Percentiles rank a stretch among this genome's conserved stretches.
These are phyloP conservation scores for Rhimphoctona megacephalus DNA, from an alignment of 2,888 invertebrate genomes.

Conservation along the genomic window DNA sequence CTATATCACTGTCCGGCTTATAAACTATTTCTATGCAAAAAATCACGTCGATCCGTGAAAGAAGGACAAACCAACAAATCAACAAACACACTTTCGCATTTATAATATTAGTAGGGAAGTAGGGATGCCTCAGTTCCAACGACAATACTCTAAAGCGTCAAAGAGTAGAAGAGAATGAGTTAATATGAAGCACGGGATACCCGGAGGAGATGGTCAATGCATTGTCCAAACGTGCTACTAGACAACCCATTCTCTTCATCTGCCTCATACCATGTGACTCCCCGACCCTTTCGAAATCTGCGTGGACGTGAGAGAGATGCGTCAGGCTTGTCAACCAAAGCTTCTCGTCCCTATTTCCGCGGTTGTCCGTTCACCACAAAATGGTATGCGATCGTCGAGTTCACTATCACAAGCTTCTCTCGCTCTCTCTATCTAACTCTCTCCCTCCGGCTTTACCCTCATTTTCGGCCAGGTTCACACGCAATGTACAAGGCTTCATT, in stretches of 20 bases:
- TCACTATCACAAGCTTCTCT: conserved; percentile 3
- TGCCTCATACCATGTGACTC: not conserved
- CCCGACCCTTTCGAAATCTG: conserved; percentile 31
- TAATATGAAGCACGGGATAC: conserved; percentile 16
- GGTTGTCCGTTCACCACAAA: conserved; percentile 63
- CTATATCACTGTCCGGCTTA: too few relatives aligned
- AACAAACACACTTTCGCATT: too few relatives aligned
- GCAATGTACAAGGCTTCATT: conserved; percentile 64
- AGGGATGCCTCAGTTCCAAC: not conserved
- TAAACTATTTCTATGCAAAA: too few relatives aligned
- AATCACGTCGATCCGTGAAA: too few relatives aligned
- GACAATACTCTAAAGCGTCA: conserved; percentile 2
- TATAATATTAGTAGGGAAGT: too few relatives aligned
- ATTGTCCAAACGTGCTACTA: conserved; percentile 70
- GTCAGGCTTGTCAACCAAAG: conserved; percentile 58
- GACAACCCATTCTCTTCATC: conserved; percentile 40
- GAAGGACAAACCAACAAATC: too few relatives aligned
- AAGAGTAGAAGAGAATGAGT: conserved; percentile 15
- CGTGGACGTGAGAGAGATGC: conserved; percentile 47
- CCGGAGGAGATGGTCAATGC: conserved; percentile 56
- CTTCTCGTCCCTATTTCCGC: conserved; percentile 46
- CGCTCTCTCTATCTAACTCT: not conserved
- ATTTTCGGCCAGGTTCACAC: conserved; percentile 22
- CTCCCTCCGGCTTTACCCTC: not conserved
- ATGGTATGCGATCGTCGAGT: conserved; percentile 58